These are phyloP conservation scores for Nothura maculosa DNA, from an alignment of 2,797 vertebrate species.

Conservation along the genomic window DNA sequence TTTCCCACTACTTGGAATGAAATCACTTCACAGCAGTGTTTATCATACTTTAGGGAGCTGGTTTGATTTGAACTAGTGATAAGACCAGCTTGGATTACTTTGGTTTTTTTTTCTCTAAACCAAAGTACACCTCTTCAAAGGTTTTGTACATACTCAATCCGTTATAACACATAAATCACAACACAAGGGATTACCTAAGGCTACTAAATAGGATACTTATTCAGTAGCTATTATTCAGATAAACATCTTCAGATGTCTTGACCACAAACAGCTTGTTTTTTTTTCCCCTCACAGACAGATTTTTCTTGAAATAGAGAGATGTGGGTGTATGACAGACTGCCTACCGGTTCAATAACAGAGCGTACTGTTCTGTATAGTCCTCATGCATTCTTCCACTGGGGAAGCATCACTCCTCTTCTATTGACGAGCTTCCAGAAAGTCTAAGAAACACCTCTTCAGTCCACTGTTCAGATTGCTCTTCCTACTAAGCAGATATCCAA, in stretches of 20 bases:
- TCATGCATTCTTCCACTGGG: constrained; percentile 24
- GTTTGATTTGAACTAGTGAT: constrained; percentile 3
- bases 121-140: constrained; percentile 39
- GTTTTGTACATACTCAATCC: constrained; percentile 43
- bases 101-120: constrained; percentile 18
- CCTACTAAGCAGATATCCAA: constrained; percentile 44
- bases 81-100: constrained; percentile 30
- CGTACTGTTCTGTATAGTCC: neutral
- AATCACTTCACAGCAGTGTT: constrained; percentile 55
- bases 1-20: neutral
- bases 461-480: constrained; percentile 38
- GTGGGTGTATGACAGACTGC: constrained; percentile 18
- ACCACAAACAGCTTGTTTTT: constrained; percentile 4
- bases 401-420: neutral
- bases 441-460: constrained; percentile 38
- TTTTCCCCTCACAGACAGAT: constrained; percentile 48
- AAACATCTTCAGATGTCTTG: constrained; percentile 41
- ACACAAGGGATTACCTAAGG: constrained; percentile 62
- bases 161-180: constrained; percentile 66
- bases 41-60: neutral
- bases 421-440: neutral
- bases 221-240: constrained; percentile 60
- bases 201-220: constrained; percentile 54
- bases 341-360: neutral
- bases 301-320: constrained; percentile 29